These are phyloP conservation scores for Pelodytes ibericus DNA, from an alignment of 2,797 vertebrate genomes.

Conservation along the genomic window DNA sequence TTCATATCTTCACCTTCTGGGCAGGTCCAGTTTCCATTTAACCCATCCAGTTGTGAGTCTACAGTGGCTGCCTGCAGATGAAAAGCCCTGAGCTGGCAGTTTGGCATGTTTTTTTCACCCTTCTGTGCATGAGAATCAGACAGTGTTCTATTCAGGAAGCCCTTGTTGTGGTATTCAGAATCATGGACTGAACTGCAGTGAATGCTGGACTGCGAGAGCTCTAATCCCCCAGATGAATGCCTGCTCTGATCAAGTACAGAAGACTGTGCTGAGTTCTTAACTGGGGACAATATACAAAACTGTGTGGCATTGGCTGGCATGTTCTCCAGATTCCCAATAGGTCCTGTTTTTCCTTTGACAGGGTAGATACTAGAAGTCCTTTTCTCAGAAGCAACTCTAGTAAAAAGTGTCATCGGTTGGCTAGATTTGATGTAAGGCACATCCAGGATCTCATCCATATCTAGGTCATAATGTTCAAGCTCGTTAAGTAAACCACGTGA, in stretches of 20 bases:
- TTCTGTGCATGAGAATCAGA: constrained; percentile 77
- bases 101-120: constrained; percentile 66
- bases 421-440: constrained; percentile 97
- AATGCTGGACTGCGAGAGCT: constrained; percentile 69
- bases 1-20: constrained; percentile 81
- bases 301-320: constrained; percentile 68
- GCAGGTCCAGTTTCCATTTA: constrained; percentile 67
- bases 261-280: constrained; percentile 84
- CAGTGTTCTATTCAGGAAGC: constrained; percentile 79
- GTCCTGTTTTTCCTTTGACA: constrained; percentile 75
- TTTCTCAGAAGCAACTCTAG: constrained; percentile 83
- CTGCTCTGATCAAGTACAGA: constrained; percentile 81
- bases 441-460: constrained; percentile 99
- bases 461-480: constrained; percentile 95
- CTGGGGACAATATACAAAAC: constrained; percentile 88
- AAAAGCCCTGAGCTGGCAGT: constrained; percentile 76
- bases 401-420: constrained; percentile 85
- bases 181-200: constrained; percentile 78
- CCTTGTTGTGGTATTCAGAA: constrained; percentile 76
- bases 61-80: constrained; percentile 65
- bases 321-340: constrained; percentile 74
- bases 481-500: constrained; percentile 80
- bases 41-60: constrained; percentile 74
- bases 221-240: constrained; percentile 70
- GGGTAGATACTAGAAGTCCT: constrained; percentile 74